Base-by-base conservation (phyloP, 2,888 invertebrate species). In the Rhagophthalmus giganteus region DNA sequence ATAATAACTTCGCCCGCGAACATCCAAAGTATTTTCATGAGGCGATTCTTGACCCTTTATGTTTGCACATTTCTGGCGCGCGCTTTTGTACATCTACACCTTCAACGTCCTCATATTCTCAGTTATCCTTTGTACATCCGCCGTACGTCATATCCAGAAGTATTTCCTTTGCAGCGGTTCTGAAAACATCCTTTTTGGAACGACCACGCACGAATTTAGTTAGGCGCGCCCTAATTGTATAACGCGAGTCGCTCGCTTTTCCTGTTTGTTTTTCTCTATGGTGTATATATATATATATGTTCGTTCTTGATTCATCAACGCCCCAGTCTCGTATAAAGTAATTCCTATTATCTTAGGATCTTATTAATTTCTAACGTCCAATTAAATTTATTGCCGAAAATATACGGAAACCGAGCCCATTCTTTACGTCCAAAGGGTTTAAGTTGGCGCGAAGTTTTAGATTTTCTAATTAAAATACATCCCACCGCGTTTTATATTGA, bases 401-500 rank as follows among this genome's bases (percentile, higher is more conserved):
- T n/a, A n/a, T n/a, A n/a, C n/a, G n/a, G n/a, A n/a, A n/a, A n/a
- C n/a, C n/a, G n/a, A n/a, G n/a, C n/a, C n/a, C n/a, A n/a, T n/a
- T n/a, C n/a, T 20, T 20, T 20, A 7, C 7, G 20, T 20, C 7
- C 20, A 7, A 7, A 20, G 20, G 7, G 20, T 20, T 20, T 15
- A 50, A 42, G 15, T 42, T 25, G 30, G 27, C 38, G 9, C 16
- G 24, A 50, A 31, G 38, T 26, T 50, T 49, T 14, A 11, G n/a
- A n/a, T n/a, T 26, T 41, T 26, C 25, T 50, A 50, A 50, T 50
- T 42, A 50, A 50, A 50, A 50, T 20, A 20, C 34, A 44, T 32
- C 50, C 50, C 39, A 44, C 44, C 14, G 50, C 37, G 50, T 33
- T 44, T 39, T 38, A 44, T 44, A 50, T 50, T 44, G 30, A 31